Conservation (phyloP, 2,888 invertebrate genomes). For the Fabriciana adippe region DNA sequence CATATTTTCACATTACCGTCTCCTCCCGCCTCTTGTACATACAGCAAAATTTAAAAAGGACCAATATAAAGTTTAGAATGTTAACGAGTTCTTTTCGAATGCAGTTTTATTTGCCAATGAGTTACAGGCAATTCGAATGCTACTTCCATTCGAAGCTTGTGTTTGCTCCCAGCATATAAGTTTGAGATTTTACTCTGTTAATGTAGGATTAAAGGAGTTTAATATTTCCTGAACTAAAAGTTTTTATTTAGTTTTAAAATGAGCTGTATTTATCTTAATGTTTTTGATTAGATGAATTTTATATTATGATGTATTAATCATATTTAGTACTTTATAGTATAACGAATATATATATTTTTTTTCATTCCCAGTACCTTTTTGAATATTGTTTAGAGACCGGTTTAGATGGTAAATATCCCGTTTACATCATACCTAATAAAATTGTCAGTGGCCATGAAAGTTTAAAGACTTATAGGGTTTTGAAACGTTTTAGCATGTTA, state of each 20-base stretch:
- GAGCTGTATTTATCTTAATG: no score
- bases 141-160: background rate
- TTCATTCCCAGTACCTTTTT: no score
- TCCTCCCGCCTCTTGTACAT: background rate
- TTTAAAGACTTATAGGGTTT: no score
- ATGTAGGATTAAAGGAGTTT: background rate
- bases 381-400: no score
- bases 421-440: no score
- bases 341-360: no score
- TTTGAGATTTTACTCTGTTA: background rate
- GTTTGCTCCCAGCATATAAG: background rate
- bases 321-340: no score
- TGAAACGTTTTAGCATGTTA: no score
- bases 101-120: conserved; percentile 17
- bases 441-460: no score
- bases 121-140: conserved; percentile 6
- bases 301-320: no score
- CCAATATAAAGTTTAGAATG: background rate
- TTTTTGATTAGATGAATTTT: no score
- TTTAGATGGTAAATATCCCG: no score
- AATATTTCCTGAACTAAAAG: background rate
- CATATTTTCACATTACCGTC: conserved; percentile 13
- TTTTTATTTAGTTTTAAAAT: background rate
- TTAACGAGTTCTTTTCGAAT: conserved; percentile 1
- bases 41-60: conserved; percentile 1